Conservation (phyloP, 2,797 vertebrate species). For the Pseudomugil gertrudae region DNA sequence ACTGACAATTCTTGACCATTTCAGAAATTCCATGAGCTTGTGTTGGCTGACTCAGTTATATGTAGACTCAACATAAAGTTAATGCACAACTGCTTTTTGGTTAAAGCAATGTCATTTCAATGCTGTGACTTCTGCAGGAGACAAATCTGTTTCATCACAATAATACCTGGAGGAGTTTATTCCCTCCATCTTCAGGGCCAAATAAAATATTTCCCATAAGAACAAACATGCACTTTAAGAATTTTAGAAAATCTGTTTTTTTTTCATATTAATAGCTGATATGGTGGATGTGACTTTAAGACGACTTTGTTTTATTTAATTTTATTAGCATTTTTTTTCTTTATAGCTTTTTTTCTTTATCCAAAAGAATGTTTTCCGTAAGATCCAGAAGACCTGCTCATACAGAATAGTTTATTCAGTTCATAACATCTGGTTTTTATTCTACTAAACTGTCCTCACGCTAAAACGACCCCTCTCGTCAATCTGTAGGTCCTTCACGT, state of each 20-base stretch:
- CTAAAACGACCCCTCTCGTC: background rate
- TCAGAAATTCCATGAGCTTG: background rate
- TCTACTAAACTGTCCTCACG: background rate
- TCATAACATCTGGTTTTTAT: background rate
- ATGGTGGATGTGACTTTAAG: background rate
- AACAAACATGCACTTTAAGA: background rate
- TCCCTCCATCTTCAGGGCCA: background rate
- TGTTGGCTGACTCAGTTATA: background rate
- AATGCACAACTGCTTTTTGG: background rate
- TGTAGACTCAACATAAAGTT: background rate
- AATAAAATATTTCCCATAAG: background rate
- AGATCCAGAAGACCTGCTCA: too few species aligned
- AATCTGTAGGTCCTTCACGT: conserved; percentile 28
- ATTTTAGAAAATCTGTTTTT: background rate
- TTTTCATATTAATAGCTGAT: background rate
- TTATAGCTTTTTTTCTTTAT: background rate
- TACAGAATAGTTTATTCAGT: background rate
- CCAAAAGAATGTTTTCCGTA: background rate
- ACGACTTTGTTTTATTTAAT: too few species aligned
- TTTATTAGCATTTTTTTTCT: too few species aligned
- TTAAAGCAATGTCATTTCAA: background rate
- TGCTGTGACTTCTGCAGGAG: background rate
- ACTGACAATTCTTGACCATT: background rate
- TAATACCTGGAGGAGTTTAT: background rate
- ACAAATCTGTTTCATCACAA: background rate